Evolutionary conservation across 2,888 invertebrate genomes (phyloP).

Genomic region (Drosophila histrio): DNA sequence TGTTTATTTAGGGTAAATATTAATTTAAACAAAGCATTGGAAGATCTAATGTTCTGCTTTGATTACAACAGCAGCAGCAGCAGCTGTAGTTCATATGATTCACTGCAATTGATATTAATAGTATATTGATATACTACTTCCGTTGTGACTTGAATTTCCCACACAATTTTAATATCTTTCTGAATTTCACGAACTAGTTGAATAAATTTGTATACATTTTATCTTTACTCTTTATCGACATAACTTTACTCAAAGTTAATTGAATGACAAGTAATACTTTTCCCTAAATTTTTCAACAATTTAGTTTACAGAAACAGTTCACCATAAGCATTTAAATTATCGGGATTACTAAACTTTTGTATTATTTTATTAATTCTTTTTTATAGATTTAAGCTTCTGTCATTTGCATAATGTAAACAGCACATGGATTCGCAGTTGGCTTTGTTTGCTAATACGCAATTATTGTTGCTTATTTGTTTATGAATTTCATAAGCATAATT

Average conservation of each 20-base stretch:
- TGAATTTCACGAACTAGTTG: no score
- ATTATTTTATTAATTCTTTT: not conserved
- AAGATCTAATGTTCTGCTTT: not conserved
- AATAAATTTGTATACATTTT: not conserved
- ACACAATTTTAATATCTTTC: no score
- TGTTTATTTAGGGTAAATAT: not conserved
- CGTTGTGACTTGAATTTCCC: no score
- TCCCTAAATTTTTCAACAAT: not conserved
- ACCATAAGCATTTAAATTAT: not conserved
- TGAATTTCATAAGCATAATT: constrained; percentile 67
- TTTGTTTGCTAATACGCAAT: constrained; percentile 27
- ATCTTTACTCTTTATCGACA: not conserved
- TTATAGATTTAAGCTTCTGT: not conserved
- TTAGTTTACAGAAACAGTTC: not conserved
- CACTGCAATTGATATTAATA: not conserved
- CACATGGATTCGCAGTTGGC: not conserved
- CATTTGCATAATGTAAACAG: not conserved
- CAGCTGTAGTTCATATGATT: not conserved
- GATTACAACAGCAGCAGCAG: not conserved
- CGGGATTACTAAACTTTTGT: not conserved
- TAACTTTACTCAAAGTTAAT: not conserved
- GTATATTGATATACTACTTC: no score
- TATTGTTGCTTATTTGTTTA: constrained; percentile 61
- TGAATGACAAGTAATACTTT: not conserved
- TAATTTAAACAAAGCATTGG: not conserved